Evolutionary conservation across 35 echinoderm and acorn worm genomes (phyloP).

Genomic region (Antedon bifida): DNA sequence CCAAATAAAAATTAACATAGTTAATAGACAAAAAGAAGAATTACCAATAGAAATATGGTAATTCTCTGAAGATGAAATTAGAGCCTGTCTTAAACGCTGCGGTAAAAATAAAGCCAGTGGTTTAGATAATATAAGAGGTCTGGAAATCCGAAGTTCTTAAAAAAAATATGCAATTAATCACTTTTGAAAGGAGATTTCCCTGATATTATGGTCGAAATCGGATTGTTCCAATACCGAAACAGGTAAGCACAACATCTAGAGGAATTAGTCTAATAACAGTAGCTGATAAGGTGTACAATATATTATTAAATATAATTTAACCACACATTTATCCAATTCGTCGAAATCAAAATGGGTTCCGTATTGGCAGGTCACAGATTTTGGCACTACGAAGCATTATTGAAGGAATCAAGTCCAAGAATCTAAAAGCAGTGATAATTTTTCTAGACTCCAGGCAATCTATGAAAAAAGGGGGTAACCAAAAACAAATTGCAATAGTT

Average conservation of each 20-base stretch:
- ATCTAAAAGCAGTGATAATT: neutral
- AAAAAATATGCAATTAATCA: neutral
- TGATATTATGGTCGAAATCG: neutral
- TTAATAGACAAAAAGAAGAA: no score
- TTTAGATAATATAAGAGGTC: neutral
- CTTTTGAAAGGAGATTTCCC: neutral
- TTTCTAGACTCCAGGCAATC: constrained; percentile 22
- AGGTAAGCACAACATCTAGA: neutral
- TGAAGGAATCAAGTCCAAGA: neutral
- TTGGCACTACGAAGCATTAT: constrained; percentile 15
- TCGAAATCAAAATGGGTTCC: constrained; percentile 25
- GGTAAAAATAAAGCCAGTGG: constrained; percentile 7
- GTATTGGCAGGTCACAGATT: constrained; percentile 12
- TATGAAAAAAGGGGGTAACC: no score
- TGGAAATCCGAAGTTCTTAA: neutral
- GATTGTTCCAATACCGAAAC: constrained; percentile 8
- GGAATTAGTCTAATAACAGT: neutral
- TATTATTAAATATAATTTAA: constrained; percentile 10
- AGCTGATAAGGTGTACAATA: neutral
- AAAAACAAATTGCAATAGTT: no score
- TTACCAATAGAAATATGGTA: constrained; percentile 3
- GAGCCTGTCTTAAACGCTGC: neutral
- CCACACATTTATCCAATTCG: constrained; percentile 15
- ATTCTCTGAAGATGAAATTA: neutral
- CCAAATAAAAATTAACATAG: no score